Evolutionary conservation across 2,113 vertebrate species (phyloP), one percentile per base, ranked within the genome.

Genomic region (Corythaeola cristata): DNA sequence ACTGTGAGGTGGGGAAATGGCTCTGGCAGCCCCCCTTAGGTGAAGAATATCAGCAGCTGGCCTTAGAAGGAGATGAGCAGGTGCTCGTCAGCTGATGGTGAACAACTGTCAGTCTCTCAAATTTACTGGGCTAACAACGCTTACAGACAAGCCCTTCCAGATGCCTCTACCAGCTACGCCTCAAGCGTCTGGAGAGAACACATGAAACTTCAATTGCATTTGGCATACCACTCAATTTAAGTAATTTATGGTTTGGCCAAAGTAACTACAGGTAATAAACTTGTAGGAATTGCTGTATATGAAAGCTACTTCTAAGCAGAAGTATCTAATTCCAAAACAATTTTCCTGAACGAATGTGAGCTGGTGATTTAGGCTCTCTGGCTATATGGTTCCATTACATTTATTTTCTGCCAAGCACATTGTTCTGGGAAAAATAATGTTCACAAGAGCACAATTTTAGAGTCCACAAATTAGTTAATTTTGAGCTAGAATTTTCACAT

Each of bases 261-360:
- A 83, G 72, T 82, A 84, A 85, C 71, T 60, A 33, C 68, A 91
- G 69, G 81, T 88, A 93, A 64, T 85, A 93, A 85, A 82, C 68
- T 72, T 74, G 66, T 8, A 87, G 72, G 62, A 93, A 95, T 58
- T 67, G 84, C 90, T 45, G 22, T 67, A 64, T 44, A 32, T 50
- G 71, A 89, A 60, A 88, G 87, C 53, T n/a, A 22, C 68, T 86
- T 93, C 84, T 80, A 87, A 47, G 58, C 64, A 75, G 71, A 90
- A 79, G 37, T 37, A 84, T 73, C 53, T 90, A 63, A 90, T 84
- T 93, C 66, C 44, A 62, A 86, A 89, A 37, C 73, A 79, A 71
- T 89, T 94, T 77, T 77, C 62, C 79, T 72, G 63, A 96, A 66
- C 72, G 30, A 71, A 52, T 12, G n/a, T 39, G 52, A 96, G 41